These are phyloP conservation scores for Zaprionus tsacasi DNA, from an alignment of 1,140 invertebrate genomes.

Conservation along the genomic window DNA sequence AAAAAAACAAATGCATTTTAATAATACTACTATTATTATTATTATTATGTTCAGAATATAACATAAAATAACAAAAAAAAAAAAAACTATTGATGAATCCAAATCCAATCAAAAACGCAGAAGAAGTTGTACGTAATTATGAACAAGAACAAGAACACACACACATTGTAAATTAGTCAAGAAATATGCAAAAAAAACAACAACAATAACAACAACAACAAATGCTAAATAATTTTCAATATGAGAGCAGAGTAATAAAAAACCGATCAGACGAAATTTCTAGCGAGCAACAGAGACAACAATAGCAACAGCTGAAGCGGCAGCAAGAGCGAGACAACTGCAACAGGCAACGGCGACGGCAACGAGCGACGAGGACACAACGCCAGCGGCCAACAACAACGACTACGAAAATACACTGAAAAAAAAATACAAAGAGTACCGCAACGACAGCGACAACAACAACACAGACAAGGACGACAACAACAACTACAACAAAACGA, in stretches of 20 bases:
- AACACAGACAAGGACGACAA: conserved; percentile 40
- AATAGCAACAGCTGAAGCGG: conserved; percentile 23
- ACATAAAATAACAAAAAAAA: conserved; percentile 54
- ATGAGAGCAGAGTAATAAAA: conserved; percentile 27
- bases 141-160: conserved; percentile 74
- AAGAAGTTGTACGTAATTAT: conserved; percentile 82
- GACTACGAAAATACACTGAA: conserved; percentile 3
- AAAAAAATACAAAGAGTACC: conserved; percentile 2
- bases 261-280: conserved; percentile 55
- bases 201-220: conserved; percentile 45
- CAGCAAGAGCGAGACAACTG: conserved; percentile 26
- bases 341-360: not conserved
- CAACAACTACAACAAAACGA: conserved; percentile 64
- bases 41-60: conserved; percentile 40
- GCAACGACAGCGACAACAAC: conserved; percentile 38
- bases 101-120: conserved; percentile 76
- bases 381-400: conserved; percentile 26
- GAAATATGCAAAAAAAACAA: conserved; percentile 34
- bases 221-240: conserved; percentile 23
- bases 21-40: conserved; percentile 41
- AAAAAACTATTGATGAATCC: conserved; percentile 74
- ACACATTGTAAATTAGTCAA: conserved; percentile 82
- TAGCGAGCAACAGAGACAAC: conserved; percentile 54
- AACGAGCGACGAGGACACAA: conserved; percentile 23
- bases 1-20: conserved; percentile 7